Percentiles rank a stretch among this genome's conserved stretches.
These are phyloP conservation scores for Poeciliopsis turrubarensis DNA, from an alignment of 2,113 vertebrate species.

Conservation along the genomic window DNA sequence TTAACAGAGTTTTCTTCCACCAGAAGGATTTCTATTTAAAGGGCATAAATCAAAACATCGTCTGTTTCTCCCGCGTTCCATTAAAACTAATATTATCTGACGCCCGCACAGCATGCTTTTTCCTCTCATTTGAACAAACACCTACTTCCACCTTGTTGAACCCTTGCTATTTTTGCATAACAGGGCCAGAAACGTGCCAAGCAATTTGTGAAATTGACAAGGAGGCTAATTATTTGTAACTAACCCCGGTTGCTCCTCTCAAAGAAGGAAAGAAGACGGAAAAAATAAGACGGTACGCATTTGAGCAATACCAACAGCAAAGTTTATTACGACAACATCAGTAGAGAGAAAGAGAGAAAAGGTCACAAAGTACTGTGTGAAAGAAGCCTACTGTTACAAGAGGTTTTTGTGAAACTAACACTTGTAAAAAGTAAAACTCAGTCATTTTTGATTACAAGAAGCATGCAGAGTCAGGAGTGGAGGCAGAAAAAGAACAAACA, in stretches of 20 bases:
- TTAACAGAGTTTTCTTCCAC: no score
- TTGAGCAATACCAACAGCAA: constrained; percentile 96
- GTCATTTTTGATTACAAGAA: constrained; percentile 78
- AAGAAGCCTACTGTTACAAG: constrained; percentile 89
- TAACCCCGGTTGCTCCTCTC: constrained; percentile 39
- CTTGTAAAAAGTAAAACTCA: constrained; percentile 76
- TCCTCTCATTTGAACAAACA: constrained; percentile 26
- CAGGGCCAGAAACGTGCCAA: constrained; percentile 52
- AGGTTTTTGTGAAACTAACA: constrained; percentile 83
- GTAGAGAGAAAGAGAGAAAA: constrained; percentile 83
- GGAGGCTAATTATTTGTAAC: constrained; percentile 58
- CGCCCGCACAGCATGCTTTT: constrained; percentile 16
- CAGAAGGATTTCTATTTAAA: constrained; percentile 11
- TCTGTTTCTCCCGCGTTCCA: constrained; percentile 8
- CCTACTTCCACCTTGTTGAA: constrained; percentile 25
- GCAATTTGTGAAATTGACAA: constrained; percentile 89
- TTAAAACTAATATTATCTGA: constrained; percentile 19
- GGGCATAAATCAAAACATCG: constrained; percentile 26
- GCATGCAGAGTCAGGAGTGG: constrained; percentile 80
- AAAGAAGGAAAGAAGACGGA: constrained; percentile 68
- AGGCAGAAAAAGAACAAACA: constrained; percentile 60
- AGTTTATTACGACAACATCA: constrained; percentile 99
- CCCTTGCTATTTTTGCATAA: constrained; percentile 45
- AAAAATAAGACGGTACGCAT: constrained; percentile 86
- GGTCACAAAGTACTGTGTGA: constrained; percentile 88